Base-by-base conservation (phyloP, 2,888 invertebrate genomes). In the Amiota communis region DNA sequence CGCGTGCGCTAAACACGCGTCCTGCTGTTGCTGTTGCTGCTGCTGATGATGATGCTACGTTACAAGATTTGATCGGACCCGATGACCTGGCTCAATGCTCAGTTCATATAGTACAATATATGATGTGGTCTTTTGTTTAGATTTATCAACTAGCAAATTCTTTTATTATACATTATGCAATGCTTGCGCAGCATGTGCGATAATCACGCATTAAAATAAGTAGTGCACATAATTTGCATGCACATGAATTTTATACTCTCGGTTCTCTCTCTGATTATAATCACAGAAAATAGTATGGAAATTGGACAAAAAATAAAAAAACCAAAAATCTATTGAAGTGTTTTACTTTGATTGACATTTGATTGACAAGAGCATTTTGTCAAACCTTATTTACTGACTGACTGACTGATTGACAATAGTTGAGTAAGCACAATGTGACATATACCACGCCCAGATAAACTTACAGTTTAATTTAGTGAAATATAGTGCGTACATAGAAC, bases 301-400 rank as follows among this genome's bases (percentile, higher is more conserved):
- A 36, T 23, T 23, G 23, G 23, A 23, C 23, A 23, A 23, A 20
- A 20, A 15, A 57, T 10, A 20, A n/a, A 57, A 13, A 15, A 9
- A 77, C n/a, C n/a, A 78, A 74, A 75, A 75, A 70, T 70, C 70
- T 57, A 79, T 77, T 81, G 71, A 81, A 86, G 84, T 84, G 80
- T 78, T 76, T 80, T 49, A 17, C 13, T 73, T 78, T 86, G 87
- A 87, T 86, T 87, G 88, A 88, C 88, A 81, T 80, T 79, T 89
- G 65, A 68, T 53, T 68, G 67, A 68, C 67, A 68, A 36, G 20
- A 12, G n/a, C 23, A 23, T 2, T 36, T 68, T 68, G 53, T 67
- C 8, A 17, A 49, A 17, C 20, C 15, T 15, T 20, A n/a, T 51
- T 49, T 46, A 10, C 8, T 23, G 23, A 23, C 3, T 49, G 48